Conservation (phyloP, 2,888 invertebrate genomes). For the Erebia ligea region DNA sequence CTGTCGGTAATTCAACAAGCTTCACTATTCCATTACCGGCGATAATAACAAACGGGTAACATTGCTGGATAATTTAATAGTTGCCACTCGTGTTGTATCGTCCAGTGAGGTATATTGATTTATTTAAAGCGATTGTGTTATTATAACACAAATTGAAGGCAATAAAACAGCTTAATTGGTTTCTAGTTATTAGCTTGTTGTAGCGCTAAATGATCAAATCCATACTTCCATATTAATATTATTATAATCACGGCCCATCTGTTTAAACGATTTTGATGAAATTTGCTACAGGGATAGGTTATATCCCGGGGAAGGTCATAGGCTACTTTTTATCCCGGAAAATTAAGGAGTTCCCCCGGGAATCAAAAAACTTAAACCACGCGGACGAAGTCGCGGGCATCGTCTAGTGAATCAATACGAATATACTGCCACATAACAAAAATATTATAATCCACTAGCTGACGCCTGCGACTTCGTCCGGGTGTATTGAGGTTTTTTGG, state of each 20-base stretch:
- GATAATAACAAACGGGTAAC: background rate
- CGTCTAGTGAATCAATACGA: background rate
- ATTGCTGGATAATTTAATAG: background rate
- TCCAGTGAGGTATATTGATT: background rate
- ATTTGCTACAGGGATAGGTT: too few species aligned
- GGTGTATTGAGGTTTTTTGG: too few species aligned
- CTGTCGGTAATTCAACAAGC: background rate
- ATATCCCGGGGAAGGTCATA: too few species aligned
- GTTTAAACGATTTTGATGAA: too few species aligned
- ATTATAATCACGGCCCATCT: too few species aligned
- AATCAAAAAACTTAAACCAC: too few species aligned
- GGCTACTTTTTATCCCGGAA: too few species aligned
- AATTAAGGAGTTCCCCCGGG: too few species aligned
- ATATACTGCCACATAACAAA: background rate
- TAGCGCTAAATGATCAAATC: background rate
- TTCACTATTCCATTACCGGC: background rate
- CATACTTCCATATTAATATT: too few species aligned
- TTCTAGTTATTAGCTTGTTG: constrained; percentile 4
- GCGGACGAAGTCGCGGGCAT: too few species aligned
- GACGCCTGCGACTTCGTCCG: too few species aligned
- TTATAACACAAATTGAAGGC: background rate
- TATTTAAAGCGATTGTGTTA: background rate
- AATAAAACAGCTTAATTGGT: background rate
- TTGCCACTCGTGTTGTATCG: background rate
- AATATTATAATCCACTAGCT: background rate